These are phyloP conservation scores for Chionomys nivalis DNA, from an alignment of 2,113 vertebrate genomes.

Conservation along the genomic window DNA sequence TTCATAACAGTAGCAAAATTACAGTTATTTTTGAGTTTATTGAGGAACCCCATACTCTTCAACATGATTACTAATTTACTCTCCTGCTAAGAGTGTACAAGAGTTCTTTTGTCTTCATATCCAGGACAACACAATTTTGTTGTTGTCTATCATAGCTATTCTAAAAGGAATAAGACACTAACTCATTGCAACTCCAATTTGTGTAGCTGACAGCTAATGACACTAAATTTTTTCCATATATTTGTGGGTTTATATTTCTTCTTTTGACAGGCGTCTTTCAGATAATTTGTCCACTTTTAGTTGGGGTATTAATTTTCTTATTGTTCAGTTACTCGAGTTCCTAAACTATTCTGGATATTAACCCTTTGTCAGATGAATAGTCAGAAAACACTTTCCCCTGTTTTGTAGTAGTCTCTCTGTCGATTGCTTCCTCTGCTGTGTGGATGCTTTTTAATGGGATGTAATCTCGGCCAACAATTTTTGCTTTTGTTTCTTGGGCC, in stretches of 20 bases:
- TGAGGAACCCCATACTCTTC: background rate
- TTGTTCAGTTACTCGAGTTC: background rate
- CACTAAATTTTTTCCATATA: background rate
- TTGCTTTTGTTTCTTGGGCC: background rate
- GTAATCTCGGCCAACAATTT: background rate
- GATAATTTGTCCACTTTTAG: background rate
- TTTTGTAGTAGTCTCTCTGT: background rate
- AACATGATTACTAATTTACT: background rate
- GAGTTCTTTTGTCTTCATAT: background rate
- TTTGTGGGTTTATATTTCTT: background rate
- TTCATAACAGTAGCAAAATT: background rate
- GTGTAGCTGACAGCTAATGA: background rate
- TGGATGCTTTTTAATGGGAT: background rate
- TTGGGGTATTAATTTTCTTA: background rate
- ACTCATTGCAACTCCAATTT: background rate
- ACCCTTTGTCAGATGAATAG: background rate
- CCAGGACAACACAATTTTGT: background rate
- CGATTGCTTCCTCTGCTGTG: background rate
- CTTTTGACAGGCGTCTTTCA: background rate
- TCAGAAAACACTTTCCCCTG: background rate
- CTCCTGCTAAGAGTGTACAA: no score
- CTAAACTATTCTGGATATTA: background rate
- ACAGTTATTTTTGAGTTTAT: background rate
- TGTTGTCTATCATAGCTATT: background rate
- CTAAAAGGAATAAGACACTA: background rate